Evolutionary conservation across 2,113 vertebrate species (phyloP).

Genomic region (Ciconia boyciana): DNA sequence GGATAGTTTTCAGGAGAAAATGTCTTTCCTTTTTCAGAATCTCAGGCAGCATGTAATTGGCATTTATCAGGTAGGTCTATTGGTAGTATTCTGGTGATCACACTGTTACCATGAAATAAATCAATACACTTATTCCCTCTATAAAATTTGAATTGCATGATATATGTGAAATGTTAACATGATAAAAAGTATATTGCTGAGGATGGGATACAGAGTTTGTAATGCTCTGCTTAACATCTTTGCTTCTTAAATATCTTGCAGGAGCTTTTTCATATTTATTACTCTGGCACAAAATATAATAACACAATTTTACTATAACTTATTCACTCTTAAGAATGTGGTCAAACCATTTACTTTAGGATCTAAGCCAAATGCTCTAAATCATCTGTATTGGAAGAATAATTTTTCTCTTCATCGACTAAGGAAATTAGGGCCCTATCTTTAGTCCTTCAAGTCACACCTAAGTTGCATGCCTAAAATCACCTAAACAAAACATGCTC

Average conservation of each 20-base stretch:
- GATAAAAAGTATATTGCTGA: neutral
- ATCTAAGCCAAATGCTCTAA: neutral
- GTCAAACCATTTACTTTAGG: neutral
- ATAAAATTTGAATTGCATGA: conserved; percentile 16
- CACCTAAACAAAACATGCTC: neutral
- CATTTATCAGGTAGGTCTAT: neutral
- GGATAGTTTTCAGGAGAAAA: neutral
- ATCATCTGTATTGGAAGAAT: neutral
- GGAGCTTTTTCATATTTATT: neutral
- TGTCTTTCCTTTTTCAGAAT: neutral
- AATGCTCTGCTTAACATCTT: conserved; percentile 24
- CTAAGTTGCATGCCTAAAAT: neutral
- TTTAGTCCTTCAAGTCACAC: neutral
- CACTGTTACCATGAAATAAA: neutral
- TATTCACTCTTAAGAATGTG: neutral
- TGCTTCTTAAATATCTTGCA: neutral
- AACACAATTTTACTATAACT: neutral
- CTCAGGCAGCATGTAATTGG: neutral
- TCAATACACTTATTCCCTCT: neutral
- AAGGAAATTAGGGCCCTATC: neutral
- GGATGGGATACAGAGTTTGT: neutral
- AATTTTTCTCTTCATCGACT: neutral
- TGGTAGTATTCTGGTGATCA: neutral
- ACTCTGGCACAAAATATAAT: neutral
- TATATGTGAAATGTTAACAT: neutral